Evolutionary conservation across 2,888 invertebrate genomes (phyloP).

Genomic region (Cactoblastis cactorum): DNA sequence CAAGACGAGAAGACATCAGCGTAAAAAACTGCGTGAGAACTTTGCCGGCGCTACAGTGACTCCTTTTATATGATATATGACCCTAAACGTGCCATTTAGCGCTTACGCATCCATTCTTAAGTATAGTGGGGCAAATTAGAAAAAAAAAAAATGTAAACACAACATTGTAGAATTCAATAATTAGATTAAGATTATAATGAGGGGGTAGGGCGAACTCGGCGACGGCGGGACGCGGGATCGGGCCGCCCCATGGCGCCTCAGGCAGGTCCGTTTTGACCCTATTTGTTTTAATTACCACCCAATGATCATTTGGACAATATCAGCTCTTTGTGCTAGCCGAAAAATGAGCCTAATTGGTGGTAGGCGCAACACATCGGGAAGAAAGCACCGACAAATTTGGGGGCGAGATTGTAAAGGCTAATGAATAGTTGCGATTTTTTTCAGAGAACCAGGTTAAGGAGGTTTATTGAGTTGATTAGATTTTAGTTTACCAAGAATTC

Average conservation of each 20-base stretch:
- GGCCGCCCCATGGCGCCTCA: slow-evolving; percentile 72
- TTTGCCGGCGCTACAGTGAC: slow-evolving; percentile 62
- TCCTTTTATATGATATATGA: slow-evolving; percentile 71
- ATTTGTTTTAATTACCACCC: slow-evolving; percentile 78
- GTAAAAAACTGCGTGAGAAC: slow-evolving; percentile 66
- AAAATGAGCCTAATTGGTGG: slow-evolving; percentile 66
- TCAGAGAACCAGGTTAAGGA: slow-evolving; percentile 12
- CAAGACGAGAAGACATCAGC: slow-evolving; percentile 37
- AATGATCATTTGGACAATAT: slow-evolving; percentile 71
- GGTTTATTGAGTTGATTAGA: slow-evolving; percentile 8
- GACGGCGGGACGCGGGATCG: slow-evolving; percentile 64
- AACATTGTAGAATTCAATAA: slow-evolving; percentile 79
- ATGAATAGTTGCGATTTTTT: slow-evolving; percentile 22
- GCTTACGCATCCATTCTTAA: slow-evolving; percentile 74
- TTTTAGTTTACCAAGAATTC: slow-evolving; percentile 13
- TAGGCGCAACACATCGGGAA: slow-evolving; percentile 51
- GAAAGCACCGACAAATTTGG: slow-evolving; percentile 33
- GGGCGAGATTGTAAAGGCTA: slow-evolving; percentile 24
- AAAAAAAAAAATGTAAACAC: slow-evolving; percentile 77
- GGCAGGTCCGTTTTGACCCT: slow-evolving; percentile 73
- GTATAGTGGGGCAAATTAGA: slow-evolving; percentile 75
- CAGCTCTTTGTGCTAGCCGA: slow-evolving; percentile 66
- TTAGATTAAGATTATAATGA: slow-evolving; percentile 78
- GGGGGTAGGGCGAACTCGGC: slow-evolving; percentile 63
- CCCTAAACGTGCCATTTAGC: slow-evolving; percentile 78